These are phyloP conservation scores for Toxonevra muliebris DNA, from an alignment of 2,888 invertebrate species.

Conservation along the genomic window DNA sequence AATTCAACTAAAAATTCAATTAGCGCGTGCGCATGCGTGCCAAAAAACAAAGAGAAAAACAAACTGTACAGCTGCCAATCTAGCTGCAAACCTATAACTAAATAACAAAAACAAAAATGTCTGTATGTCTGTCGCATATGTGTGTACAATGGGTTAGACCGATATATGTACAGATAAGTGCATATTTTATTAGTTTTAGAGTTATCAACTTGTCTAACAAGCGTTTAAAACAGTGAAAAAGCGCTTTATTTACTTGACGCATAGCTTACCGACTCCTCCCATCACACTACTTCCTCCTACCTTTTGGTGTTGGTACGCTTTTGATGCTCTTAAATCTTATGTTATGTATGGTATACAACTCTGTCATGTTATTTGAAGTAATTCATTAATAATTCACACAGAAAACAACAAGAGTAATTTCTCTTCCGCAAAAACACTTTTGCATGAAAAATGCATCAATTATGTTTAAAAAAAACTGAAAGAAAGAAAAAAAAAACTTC, in stretches of 20 bases:
- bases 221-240: no score
- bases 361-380: not conserved
- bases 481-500: no score
- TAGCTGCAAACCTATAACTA: not conserved
- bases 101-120: not conserved
- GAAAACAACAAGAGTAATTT: not conserved
- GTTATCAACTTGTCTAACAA: no score
- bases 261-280: constrained; percentile 17
- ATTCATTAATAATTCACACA: constrained; percentile 15
- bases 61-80: not conserved
- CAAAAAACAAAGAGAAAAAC: not conserved
- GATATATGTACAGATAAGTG: no score
- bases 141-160: no score
- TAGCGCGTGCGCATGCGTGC: constrained; percentile 16
- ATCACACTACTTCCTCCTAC: constrained; percentile 21
- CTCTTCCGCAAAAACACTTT: not conserved
- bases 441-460: constrained; percentile 18
- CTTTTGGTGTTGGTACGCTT: constrained; percentile 19
- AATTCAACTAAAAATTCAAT: not conserved
- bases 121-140: no score
- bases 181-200: no score
- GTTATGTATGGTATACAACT: not conserved
- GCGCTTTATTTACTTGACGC: constrained; percentile 1
- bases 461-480: not conserved
- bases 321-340: not conserved